Percentiles rank a stretch among this genome's conserved stretches.
Conservation (phyloP, 1,140 invertebrate genomes). For the Teleogryllus occipitalis region DNA sequence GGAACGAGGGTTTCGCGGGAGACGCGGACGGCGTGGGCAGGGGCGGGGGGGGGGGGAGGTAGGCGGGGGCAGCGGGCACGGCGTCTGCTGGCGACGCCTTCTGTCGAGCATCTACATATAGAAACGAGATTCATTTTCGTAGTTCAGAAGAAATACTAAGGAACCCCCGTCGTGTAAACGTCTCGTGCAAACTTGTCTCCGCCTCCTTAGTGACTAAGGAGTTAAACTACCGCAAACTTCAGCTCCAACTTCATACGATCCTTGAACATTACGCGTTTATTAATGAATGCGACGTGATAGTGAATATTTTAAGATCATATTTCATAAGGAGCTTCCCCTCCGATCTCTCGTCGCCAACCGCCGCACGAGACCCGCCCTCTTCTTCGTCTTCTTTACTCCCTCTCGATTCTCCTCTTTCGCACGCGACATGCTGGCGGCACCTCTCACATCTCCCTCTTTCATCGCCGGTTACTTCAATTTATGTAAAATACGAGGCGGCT, state of each 20-base stretch:
- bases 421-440: neutral
- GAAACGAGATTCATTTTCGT: constrained; percentile 1
- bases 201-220: neutral
- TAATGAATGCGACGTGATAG: constrained; percentile 11
- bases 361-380: too few species aligned
- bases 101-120: neutral
- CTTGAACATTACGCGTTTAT: constrained; percentile 9
- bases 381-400: too few species aligned
- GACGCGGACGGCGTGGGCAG: too few species aligned
- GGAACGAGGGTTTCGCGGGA: neutral
- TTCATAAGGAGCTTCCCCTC: neutral
- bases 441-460: neutral
- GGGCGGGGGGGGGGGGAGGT: too few species aligned
- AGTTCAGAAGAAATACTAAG: neutral
- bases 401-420: too few species aligned
- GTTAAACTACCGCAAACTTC: neutral
- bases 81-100: neutral
- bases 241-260: neutral
- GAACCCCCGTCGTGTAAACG: neutral
- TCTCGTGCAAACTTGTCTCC: neutral
- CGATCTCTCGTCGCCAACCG: too few species aligned
- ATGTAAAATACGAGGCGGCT: neutral
- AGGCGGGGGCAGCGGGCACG: neutral
- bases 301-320: constrained; percentile 11
- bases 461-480: neutral